Evolutionary conservation across 2,797 vertebrate species (phyloP).

Genomic region (Gambelia wislizenii): DNA sequence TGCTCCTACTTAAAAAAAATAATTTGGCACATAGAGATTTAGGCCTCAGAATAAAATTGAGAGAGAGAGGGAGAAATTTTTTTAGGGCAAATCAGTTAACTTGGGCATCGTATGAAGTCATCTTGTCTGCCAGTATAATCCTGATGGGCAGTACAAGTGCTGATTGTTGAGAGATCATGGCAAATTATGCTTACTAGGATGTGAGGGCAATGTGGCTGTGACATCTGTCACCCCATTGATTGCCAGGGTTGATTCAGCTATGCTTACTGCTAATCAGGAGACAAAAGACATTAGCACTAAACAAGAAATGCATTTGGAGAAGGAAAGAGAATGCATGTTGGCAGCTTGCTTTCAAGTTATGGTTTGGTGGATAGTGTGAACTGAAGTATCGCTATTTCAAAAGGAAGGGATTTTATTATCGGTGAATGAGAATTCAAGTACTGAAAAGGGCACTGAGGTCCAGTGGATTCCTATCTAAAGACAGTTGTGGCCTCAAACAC

Average conservation of each 20-base stretch:
- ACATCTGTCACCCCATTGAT: no score
- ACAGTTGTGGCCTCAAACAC: background rate
- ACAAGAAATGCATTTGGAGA: background rate
- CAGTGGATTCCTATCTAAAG: background rate
- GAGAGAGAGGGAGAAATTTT: no score
- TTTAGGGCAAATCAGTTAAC: background rate
- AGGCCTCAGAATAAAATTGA: background rate
- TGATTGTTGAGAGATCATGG: background rate
- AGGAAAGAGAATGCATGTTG: fast-evolving
- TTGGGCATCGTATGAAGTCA: background rate
- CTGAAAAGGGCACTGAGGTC: background rate
- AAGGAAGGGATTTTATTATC: background rate
- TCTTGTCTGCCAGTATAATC: background rate
- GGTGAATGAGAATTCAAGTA: background rate
- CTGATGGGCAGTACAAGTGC: background rate
- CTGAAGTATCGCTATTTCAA: no score
- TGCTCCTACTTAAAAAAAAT: background rate
- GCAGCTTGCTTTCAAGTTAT: background rate
- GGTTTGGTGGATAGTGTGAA: background rate
- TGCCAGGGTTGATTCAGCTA: no score
- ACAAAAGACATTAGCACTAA: background rate
- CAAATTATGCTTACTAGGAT: background rate
- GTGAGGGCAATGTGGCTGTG: no score
- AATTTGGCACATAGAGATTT: background rate
- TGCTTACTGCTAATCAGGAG: background rate